Conservation (phyloP, 2,888 invertebrate species). For the Syrphus vitripennis region DNA sequence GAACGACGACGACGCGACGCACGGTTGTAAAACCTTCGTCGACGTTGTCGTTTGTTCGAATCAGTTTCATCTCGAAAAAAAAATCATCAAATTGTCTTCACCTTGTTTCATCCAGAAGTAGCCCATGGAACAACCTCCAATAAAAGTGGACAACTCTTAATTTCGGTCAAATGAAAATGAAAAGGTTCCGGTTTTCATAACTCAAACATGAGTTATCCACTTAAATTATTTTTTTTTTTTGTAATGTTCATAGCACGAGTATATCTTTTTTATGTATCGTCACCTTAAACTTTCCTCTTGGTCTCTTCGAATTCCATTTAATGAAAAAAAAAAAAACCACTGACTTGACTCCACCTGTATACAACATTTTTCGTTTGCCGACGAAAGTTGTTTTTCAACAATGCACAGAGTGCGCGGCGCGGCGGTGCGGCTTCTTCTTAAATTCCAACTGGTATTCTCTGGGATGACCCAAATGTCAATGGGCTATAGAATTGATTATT, state of each 20-base stretch:
- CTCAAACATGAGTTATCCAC: slow-evolving; percentile 17
- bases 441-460: slow-evolving; percentile 37
- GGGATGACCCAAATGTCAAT: slow-evolving; percentile 61
- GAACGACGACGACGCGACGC: too few relatives aligned
- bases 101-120: slow-evolving; percentile 17
- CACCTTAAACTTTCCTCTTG: slow-evolving; percentile 23
- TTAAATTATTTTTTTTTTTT: neutral
- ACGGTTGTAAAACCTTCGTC: neutral
- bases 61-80: neutral
- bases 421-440: slow-evolving; percentile 30
- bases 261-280: slow-evolving; percentile 32
- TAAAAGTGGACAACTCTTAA: slow-evolving; percentile 50
- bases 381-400: slow-evolving; percentile 41
- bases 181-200: slow-evolving; percentile 61
- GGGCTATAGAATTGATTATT: slow-evolving; percentile 57
- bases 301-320: slow-evolving; percentile 12
- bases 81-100: slow-evolving; percentile 1
- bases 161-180: slow-evolving; percentile 64
- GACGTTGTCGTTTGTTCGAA: neutral
- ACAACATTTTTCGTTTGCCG: neutral
- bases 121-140: slow-evolving; percentile 23
- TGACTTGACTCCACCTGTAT: slow-evolving; percentile 50
- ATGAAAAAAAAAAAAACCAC: neutral
- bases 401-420: neutral
- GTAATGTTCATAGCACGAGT: slow-evolving; percentile 32